Percentiles rank a stretch among this genome's conserved stretches.
Conservation (phyloP, 1,140 invertebrate species). For the Polypedilum vanderplanki region DNA sequence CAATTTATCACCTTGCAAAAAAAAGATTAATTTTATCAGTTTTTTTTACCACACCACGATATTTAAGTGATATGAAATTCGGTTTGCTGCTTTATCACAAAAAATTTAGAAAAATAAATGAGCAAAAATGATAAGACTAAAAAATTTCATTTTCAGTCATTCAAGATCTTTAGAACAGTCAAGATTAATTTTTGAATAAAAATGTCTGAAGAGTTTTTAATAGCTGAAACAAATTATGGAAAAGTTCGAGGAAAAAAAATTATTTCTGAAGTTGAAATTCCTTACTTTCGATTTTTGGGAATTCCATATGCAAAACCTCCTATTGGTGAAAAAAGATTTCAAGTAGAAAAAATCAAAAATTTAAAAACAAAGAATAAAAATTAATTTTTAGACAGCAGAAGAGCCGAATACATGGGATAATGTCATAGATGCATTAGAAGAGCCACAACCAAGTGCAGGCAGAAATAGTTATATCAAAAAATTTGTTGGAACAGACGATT, state of each 20-base stretch:
- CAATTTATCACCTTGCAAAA: too few species aligned
- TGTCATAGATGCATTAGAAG: not conserved
- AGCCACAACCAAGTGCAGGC: not conserved
- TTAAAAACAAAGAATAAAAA: not conserved
- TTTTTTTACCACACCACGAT: too few species aligned
- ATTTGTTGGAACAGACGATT: conserved; percentile 48
- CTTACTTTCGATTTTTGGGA: conserved; percentile 36
- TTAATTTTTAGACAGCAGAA: not conserved
- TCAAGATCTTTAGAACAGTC: too few species aligned
- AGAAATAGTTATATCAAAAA: not conserved
- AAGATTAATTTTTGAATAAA: not conserved
- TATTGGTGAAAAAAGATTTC: conserved; percentile 58
- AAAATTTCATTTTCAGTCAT: too few species aligned
- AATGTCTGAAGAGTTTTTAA: conserved; percentile 2
- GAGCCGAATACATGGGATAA: not conserved
- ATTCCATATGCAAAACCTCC: conserved; percentile 70
- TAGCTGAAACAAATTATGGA: not conserved
- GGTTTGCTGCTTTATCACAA: too few species aligned
- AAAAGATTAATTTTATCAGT: too few species aligned
- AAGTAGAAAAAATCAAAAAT: conserved; percentile 34
- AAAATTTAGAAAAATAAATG: too few species aligned
- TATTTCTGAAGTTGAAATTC: not conserved
- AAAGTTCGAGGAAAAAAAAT: not conserved
- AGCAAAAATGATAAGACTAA: too few species aligned
- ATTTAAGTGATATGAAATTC: too few species aligned